Percentiles rank a stretch among this genome's conserved stretches.
Conservation (phyloP, 2,888 invertebrate species). For the Sthenelais limicola region DNA sequence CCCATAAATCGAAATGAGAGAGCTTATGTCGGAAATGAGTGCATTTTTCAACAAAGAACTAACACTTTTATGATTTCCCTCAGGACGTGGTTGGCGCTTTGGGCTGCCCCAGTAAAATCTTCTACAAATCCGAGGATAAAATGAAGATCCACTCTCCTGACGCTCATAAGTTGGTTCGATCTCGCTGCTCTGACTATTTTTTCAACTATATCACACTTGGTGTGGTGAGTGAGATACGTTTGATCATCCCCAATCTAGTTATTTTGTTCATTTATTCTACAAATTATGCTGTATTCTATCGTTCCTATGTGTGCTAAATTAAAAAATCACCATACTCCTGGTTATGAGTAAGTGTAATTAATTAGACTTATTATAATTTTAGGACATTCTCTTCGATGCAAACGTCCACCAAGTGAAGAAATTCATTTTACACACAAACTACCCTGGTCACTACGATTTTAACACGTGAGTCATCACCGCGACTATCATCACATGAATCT, state of each 20-base stretch:
- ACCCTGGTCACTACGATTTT: conserved; percentile 99
- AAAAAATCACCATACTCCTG: not conserved
- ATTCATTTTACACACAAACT: conserved; percentile 97
- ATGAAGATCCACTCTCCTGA: conserved; percentile 91
- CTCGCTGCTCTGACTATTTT: conserved; percentile 90
- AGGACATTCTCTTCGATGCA: conserved; percentile 98
- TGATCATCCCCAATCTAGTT: not conserved
- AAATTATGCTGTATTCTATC: not conserved
- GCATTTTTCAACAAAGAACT: no score
- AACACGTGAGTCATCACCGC: conserved; percentile 89
- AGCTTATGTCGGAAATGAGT: no score
- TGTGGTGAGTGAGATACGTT: conserved; percentile 79
- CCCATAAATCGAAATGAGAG: no score
- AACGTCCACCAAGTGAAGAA: conserved; percentile 95
- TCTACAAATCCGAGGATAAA: conserved; percentile 99
- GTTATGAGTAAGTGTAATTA: not conserved
- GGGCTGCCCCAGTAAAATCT: conserved; percentile 92
- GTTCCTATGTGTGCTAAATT: not conserved
- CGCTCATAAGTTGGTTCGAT: conserved; percentile 62
- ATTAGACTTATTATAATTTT: conserved; percentile 70
- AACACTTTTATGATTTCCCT: not conserved
- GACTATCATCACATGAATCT: no score
- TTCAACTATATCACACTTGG: conserved; percentile 98
- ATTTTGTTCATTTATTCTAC: not conserved
- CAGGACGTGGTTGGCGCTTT: conserved; percentile 87